Percentiles rank a stretch among this genome's conserved stretches.
phyloP scores from a whole-genome alignment of 2,113 vertebrate species.

The Thermophis baileyi region DNA sequence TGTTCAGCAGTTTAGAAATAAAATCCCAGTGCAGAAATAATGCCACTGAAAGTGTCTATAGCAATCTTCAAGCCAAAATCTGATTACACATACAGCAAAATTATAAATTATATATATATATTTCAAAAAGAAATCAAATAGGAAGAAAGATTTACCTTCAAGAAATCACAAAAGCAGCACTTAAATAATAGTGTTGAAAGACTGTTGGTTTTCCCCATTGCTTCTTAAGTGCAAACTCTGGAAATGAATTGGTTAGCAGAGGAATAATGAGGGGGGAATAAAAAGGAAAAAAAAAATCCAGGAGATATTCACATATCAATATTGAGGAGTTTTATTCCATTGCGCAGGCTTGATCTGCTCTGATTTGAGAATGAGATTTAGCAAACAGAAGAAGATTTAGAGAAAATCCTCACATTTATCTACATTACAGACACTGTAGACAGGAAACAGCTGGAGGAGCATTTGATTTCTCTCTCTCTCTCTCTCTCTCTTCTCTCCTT shows the following conservation, averaged over 20 bases:
- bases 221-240: conserved; percentile 94
- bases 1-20: conserved; percentile 78
- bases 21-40: conserved; percentile 67
- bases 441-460: conserved; percentile 99
- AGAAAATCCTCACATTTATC: conserved; percentile 99
- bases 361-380: conserved; percentile 98
- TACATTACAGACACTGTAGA: conserved; percentile 99
- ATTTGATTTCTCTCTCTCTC: conserved; percentile 91
- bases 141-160: conserved; percentile 93
- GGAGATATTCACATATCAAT: conserved; percentile 99
- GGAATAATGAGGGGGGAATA: conserved; percentile 77
- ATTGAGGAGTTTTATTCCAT: conserved; percentile 98
- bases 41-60: conserved; percentile 66
- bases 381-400: conserved; percentile 99
- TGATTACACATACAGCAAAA: conserved; percentile 64
- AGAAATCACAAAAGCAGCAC: conserved; percentile 97
- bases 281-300: conserved; percentile 78
- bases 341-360: conserved; percentile 95
- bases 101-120: conserved; percentile 37
- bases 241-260: conserved; percentile 97
- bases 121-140: conserved; percentile 67
- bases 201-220: conserved; percentile 93
- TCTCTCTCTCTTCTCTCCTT: conserved; percentile 85
- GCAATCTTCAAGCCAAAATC: conserved; percentile 62
- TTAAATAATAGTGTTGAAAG: conserved; percentile 88